A percentile compares a stretch with the other conserved stretches of the same genome.
Evolutionary conservation across 2,797 vertebrate species (phyloP).

Genomic region (Linurgus olivaceus): DNA sequence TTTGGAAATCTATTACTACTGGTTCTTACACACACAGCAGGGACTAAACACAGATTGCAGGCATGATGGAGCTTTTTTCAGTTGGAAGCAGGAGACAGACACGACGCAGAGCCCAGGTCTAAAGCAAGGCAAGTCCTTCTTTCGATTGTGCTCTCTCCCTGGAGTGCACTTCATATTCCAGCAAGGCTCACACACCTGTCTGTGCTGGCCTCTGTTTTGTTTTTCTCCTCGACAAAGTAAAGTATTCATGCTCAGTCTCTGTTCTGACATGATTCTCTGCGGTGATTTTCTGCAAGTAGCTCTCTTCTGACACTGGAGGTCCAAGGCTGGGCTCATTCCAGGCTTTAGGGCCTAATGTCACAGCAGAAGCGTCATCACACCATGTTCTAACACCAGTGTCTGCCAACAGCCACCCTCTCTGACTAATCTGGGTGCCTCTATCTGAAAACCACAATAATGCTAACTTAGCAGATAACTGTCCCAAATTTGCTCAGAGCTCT

Average conservation of each 20-base stretch:
- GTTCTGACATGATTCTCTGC: slow-evolving; percentile 5
- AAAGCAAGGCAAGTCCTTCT: background rate
- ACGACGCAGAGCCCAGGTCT: background rate
- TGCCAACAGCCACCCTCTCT: background rate
- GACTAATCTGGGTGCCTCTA: background rate
- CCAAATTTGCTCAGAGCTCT: background rate
- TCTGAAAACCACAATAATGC: background rate
- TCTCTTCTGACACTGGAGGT: background rate
- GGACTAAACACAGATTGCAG: background rate
- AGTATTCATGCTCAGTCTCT: background rate
- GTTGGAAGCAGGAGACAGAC: background rate
- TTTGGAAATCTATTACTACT: slow-evolving; percentile 34
- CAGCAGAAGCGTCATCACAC: background rate
- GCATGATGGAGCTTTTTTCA: background rate
- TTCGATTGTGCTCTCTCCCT: background rate
- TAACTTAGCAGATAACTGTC: background rate
- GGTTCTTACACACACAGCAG: background rate
- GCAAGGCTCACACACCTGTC: slow-evolving; percentile 9
- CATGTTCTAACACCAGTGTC: background rate
- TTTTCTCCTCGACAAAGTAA: background rate
- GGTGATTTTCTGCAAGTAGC: background rate
- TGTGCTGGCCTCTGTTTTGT: slow-evolving; percentile 10
- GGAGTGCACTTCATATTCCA: slow-evolving; percentile 12
- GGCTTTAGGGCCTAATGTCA: background rate
- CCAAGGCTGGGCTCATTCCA: background rate